Evolutionary conservation across 2,113 vertebrate species (phyloP).

Genomic region (Trogon surrucura): DNA sequence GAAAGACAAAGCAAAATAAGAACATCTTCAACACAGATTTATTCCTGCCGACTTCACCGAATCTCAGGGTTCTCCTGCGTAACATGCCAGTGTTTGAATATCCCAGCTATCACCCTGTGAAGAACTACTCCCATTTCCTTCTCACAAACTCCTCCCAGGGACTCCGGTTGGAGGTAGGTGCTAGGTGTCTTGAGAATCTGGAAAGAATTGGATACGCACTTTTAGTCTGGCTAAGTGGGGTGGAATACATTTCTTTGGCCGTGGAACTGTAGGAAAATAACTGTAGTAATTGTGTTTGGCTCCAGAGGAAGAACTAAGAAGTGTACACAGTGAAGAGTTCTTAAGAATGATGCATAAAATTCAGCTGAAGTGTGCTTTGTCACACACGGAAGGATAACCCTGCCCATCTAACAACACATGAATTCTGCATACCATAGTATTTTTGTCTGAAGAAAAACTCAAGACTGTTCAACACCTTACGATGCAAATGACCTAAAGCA

Average conservation of each 20-base stretch:
- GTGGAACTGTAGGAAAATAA: background rate
- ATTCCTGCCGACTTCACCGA: background rate
- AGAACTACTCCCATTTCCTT: background rate
- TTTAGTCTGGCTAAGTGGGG: background rate
- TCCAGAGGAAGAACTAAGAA: background rate
- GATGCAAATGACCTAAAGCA: background rate
- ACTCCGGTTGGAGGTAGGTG: background rate
- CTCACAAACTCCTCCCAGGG: background rate
- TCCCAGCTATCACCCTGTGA: background rate
- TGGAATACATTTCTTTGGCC: background rate
- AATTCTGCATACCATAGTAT: background rate
- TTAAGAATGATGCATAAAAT: background rate
- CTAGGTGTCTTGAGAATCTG: background rate
- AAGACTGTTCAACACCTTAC: background rate
- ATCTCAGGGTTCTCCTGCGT: background rate
- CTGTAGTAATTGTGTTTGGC: background rate
- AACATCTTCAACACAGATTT: background rate
- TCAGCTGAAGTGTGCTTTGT: background rate
- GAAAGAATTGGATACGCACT: background rate
- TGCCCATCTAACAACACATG: background rate
- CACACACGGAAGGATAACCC: background rate
- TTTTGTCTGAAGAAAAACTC: background rate
- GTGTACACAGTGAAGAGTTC: rapidly evolving
- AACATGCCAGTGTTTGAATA: background rate
- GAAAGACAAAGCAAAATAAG: background rate